Evolutionary conservation across 2,797 vertebrate species (phyloP).

Genomic region (Denticeps clupeoides): DNA sequence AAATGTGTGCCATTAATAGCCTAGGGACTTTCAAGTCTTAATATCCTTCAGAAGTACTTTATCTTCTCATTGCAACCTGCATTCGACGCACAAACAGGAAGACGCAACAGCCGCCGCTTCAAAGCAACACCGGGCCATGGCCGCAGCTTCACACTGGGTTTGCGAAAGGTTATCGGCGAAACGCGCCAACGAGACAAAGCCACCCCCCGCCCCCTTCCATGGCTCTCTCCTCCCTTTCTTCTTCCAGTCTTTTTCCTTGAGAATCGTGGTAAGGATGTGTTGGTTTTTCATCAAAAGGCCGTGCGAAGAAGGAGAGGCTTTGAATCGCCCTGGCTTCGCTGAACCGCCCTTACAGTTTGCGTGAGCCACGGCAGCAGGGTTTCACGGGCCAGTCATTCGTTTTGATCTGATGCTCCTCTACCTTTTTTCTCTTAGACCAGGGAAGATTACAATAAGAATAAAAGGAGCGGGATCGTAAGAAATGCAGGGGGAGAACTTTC

Average conservation of each 20-base stretch:
- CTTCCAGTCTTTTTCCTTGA: slow-evolving; percentile 57
- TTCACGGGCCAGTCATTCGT: slow-evolving; percentile 71
- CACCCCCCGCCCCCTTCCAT: slow-evolving; percentile 27
- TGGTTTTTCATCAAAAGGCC: slow-evolving; percentile 75
- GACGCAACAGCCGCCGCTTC: slow-evolving; percentile 70
- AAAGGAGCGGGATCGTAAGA: slow-evolving; percentile 27
- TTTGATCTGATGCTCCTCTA: slow-evolving; percentile 75
- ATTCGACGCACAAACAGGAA: slow-evolving; percentile 82
- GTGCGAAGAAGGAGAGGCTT: slow-evolving; percentile 61
- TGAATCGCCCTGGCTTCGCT: slow-evolving; percentile 57
- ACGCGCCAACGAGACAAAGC: slow-evolving; percentile 82
- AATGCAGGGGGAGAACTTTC: slow-evolving; percentile 38
- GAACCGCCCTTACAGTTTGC: slow-evolving; percentile 50
- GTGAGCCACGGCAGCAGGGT: slow-evolving; percentile 54
- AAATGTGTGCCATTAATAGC: slow-evolving; percentile 93
- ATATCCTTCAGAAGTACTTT: slow-evolving; percentile 90
- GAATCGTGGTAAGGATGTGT: slow-evolving; percentile 71
- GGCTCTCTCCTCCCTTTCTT: neutral
- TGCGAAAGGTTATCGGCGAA: slow-evolving; percentile 88
- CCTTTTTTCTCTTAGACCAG: slow-evolving; percentile 57
- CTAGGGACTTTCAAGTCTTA: slow-evolving; percentile 90
- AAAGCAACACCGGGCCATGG: slow-evolving; percentile 68
- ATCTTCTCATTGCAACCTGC: slow-evolving; percentile 82
- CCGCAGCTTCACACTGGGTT: slow-evolving; percentile 84
- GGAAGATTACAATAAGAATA: slow-evolving; percentile 55